These are phyloP conservation scores for Setophaga kirtlandii DNA, from an alignment of 2,113 vertebrate species.

Conservation along the genomic window DNA sequence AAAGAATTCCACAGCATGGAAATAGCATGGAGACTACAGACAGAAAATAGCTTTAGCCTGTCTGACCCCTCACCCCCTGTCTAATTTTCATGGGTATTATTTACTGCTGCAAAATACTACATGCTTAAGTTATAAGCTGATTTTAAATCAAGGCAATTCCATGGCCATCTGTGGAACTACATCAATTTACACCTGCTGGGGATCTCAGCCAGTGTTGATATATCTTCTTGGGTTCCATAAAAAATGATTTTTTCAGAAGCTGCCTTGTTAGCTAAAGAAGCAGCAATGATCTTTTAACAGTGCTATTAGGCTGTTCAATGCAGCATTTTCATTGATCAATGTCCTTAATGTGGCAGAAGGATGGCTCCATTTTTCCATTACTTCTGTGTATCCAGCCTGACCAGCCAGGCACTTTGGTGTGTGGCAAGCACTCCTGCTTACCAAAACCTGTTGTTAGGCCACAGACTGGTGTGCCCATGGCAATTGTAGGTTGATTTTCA, in stretches of 20 bases:
- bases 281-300: constrained; percentile 16
- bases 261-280: constrained; percentile 22
- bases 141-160: constrained; percentile 21
- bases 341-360: neutral
- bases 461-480: neutral
- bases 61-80: neutral
- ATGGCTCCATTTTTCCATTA: neutral
- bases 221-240: neutral
- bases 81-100: neutral
- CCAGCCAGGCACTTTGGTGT: neutral
- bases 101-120: neutral
- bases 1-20: neutral
- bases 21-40: neutral
- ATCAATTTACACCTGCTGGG: neutral
- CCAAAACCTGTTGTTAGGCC: neutral
- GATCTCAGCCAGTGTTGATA: neutral
- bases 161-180: neutral
- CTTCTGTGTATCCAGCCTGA: neutral
- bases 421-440: neutral
- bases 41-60: neutral
- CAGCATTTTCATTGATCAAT: constrained; percentile 2
- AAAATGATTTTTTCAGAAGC: constrained; percentile 11
- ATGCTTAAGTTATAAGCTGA: neutral
- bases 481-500: neutral
- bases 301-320: neutral